Base-by-base conservation (phyloP, 2,888 invertebrate genomes). In the Diploptera punctata region DNA sequence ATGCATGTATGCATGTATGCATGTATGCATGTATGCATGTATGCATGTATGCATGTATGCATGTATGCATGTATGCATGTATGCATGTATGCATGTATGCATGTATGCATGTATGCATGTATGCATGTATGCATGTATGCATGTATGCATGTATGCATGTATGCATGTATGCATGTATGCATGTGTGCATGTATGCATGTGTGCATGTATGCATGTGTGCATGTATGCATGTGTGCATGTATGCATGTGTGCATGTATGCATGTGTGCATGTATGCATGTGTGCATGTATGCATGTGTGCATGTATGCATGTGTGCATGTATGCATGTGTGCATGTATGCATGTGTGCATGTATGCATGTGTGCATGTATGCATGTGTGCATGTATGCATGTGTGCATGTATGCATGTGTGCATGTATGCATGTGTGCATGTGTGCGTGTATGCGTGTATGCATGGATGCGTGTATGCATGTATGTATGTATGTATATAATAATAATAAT, bases 1-100 rank as follows among this genome's bases (percentile, higher is more conserved):
- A 49, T 49, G 49, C n/a, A 49, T 49, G 49, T 49, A 49, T 49
- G 49, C n/a, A 49, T 49, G 49, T 49, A 49, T 49, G 49, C n/a
- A 49, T 49, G 49, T 49, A 49, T 49, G 49, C n/a, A n/a, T n/a
- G n/a, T n/a, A n/a, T n/a, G n/a, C n/a, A n/a, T 49, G 19, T 49
- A 18, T 38, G 5, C n/a, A 13, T 13, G 7, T 49, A 13, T 13
- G 7, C n/a, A 7, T 49, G n/a, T 13, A 49, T 49, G 7, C 19
- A 7, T 13, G 10, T 49, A 49, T 49, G n/a, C 19, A 49, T 13
- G 7, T 49, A 7, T 13, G 49, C n/a, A 49, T 49, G 7, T 7
- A 49, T 13, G n/a, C n/a, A 49, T 49, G n/a, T 13, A 13, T n/a
- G 10, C 4, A n/a, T 49, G 7, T 49, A 49, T 49, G 10, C 4